These are phyloP conservation scores for Scyliorhinus canicula DNA, from an alignment of 2,797 vertebrate genomes.

Conservation along the genomic window DNA sequence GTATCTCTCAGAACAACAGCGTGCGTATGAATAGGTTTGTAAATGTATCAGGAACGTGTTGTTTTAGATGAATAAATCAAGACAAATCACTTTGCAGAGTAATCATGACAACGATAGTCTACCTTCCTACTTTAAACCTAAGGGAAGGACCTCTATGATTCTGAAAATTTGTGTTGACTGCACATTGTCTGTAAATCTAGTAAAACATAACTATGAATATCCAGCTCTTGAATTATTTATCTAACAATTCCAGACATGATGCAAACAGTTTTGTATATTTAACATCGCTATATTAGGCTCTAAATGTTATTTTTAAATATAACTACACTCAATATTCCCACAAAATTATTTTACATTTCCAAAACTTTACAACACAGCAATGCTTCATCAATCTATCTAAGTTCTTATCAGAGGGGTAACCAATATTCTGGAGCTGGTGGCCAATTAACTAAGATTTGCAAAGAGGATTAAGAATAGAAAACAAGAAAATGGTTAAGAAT, in stretches of 20 bases:
- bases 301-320: conserved; percentile 19
- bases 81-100: not conserved
- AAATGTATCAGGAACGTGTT: not conserved
- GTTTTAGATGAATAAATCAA: not conserved
- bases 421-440: not conserved
- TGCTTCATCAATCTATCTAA: not conserved
- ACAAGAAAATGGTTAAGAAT: not conserved
- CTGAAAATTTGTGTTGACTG: not conserved
- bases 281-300: not conserved
- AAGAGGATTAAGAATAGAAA: not conserved
- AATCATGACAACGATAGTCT: not conserved
- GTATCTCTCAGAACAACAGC: not conserved
- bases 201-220: not conserved
- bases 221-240: conserved; percentile 15
- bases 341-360: not conserved
- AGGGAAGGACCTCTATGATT: not conserved
- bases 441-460: not conserved
- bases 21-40: not conserved
- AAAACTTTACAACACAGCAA: not conserved
- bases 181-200: not conserved
- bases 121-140: not conserved
- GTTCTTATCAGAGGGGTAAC: not conserved
- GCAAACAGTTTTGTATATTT: conserved; percentile 37
- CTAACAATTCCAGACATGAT: not conserved
- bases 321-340: not conserved